Base-by-base conservation (phyloP, 2,797 vertebrate species). In the Gymnodraco acuticeps region DNA sequence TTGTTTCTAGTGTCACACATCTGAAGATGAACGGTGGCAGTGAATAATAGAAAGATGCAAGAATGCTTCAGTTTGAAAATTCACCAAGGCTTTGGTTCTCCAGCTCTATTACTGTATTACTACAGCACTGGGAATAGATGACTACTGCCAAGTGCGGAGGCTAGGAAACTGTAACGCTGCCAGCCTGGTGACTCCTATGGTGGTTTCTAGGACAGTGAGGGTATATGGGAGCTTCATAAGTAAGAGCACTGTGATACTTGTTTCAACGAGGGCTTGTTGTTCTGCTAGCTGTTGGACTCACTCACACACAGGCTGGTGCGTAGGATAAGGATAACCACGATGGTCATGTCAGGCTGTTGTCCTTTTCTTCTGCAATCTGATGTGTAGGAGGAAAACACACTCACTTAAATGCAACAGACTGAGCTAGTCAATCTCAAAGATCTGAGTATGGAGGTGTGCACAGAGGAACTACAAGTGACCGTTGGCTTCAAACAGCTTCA, bases 331-430 rank as follows among this genome's bases (percentile, higher is more conserved):
- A 90, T 86, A 70, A 60, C 66, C 86, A 65, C 63, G 70, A 82
- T 71, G 86, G 82, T 83, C 77, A 66, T 90, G 86, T 92, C 88
- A 77, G 81, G 84, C 92, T 91, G 91, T 85, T 92, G 90, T 93
- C 87, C 87, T 92, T 91, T 92, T 91, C 74, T 86, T 81, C 64
- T 78, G 81, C 86, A 90, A 90, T 92, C 90, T 93, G 92, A 93
- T 82, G 86, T 83, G 91, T 94, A 84, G 93, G 89, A 83, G 87
- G 87, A 79, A 79, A 53, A 38, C 33, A 33, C 77, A 82, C 64
- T 79, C 53, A 58, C 67, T 71, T 53, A 63, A 65, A 75, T 60
- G 65, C 54, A 67, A 71, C 82, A 73, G 64, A 78, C 19, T n/a
- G 46, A 48, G 83, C 72, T 59, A 70, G 73, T 81, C 75, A 79